phyloP scores from a whole-genome alignment of 2,113 vertebrate species.

The Aegotheles bennettii region DNA sequence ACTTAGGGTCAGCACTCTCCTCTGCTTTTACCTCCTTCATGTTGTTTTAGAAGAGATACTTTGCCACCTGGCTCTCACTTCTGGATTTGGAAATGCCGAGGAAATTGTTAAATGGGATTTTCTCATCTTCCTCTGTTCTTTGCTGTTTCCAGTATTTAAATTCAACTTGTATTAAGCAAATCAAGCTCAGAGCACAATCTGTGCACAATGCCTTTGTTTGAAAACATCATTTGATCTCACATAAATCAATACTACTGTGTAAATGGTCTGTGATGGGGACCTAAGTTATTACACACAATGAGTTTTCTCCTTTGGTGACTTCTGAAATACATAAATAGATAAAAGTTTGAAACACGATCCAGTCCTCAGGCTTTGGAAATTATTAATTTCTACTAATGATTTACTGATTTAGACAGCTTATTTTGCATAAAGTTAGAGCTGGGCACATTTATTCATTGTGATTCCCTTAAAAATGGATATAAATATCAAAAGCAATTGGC shows the following conservation, averaged over 20 bases:
- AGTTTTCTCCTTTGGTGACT: background rate
- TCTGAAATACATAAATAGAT: slow-evolving; percentile 22
- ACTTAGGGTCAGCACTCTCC: background rate
- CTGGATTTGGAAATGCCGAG: background rate
- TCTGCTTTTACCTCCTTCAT: background rate
- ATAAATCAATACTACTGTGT: background rate
- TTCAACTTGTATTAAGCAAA: background rate
- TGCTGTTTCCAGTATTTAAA: background rate
- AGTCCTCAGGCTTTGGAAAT: slow-evolving; percentile 53
- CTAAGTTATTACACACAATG: background rate
- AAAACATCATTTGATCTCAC: background rate
- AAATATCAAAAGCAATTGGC: slow-evolving; percentile 69
- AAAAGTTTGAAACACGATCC: slow-evolving; percentile 27
- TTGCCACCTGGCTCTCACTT: background rate
- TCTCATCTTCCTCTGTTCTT: background rate
- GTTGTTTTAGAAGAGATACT: background rate
- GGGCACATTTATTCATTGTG: slow-evolving; percentile 52
- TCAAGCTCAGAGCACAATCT: background rate
- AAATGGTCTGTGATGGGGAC: background rate
- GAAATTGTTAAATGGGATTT: background rate
- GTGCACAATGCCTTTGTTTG: background rate
- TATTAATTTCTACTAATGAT: slow-evolving; percentile 67
- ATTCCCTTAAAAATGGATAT: slow-evolving; percentile 66
- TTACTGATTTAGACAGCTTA: slow-evolving; percentile 55
- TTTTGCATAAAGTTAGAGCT: slow-evolving; percentile 66